Evolutionary conservation across 1,140 invertebrate species (phyloP).

Genomic region (Eciton burchellii): DNA sequence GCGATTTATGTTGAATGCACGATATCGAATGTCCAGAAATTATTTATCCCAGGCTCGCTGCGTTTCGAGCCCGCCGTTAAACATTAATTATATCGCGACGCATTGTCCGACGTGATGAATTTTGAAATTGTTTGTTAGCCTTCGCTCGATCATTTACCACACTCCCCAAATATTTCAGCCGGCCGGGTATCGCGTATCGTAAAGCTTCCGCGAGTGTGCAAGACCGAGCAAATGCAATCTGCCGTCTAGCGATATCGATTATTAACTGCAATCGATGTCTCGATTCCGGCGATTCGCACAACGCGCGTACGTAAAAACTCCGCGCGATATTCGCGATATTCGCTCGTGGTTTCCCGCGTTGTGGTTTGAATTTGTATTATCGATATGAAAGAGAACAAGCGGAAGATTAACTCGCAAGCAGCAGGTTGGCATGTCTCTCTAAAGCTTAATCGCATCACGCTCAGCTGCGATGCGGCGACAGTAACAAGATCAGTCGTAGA

Average conservation of each 20-base stretch:
- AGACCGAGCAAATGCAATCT: conserved; percentile 32
- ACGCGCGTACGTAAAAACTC: conserved; percentile 9
- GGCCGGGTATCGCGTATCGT: not conserved
- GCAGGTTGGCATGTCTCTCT: not conserved
- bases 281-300: not conserved
- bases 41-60: conserved; percentile 2
- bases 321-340: not conserved
- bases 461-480: conserved; percentile 2
- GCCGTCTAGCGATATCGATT: conserved; percentile 37
- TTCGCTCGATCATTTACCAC: conserved; percentile 28
- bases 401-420: not conserved
- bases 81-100: conserved; percentile 22
- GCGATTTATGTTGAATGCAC: conserved; percentile 5
- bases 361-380: not conserved
- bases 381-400: not conserved
- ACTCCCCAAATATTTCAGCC: conserved; percentile 32
- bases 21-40: not conserved
- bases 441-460: conserved; percentile 1
- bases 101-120: conserved; percentile 30
- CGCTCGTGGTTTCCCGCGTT: too few relatives aligned
- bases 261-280: conserved; percentile 10
- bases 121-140: conserved; percentile 45
- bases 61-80: not conserved
- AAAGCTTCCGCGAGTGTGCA: conserved; percentile 22
- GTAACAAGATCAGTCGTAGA: conserved; percentile 39